A percentile compares a stretch with the other conserved stretches of the same genome.
phyloP scores from a whole-genome alignment of 2,797 vertebrate species.

The Ptychadena robeensis region DNA sequence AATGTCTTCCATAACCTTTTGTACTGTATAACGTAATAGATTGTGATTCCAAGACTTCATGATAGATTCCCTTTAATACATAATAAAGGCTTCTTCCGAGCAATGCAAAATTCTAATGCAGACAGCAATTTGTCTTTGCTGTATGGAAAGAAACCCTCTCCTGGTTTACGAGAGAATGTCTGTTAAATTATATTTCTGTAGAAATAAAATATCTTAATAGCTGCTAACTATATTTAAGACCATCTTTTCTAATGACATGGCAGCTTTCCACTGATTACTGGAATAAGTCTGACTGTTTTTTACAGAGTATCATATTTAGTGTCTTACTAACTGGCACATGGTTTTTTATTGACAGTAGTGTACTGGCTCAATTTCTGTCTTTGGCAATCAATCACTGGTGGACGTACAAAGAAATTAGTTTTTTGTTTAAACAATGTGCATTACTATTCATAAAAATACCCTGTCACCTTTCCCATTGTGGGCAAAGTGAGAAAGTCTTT shows the following conservation, averaged over 20 bases:
- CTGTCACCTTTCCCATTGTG: too few relatives aligned
- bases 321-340: slow-evolving; percentile 9
- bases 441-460: too few relatives aligned
- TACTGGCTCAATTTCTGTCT: slow-evolving; percentile 17
- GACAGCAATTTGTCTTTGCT: slow-evolving; percentile 29
- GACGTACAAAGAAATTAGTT: too few relatives aligned
- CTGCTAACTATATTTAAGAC: slow-evolving; percentile 35
- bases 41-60: neutral
- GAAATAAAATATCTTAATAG: slow-evolving; percentile 48
- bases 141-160: slow-evolving; percentile 18
- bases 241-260: slow-evolving; percentile 30
- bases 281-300: slow-evolving; percentile 46
- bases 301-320: slow-evolving; percentile 36
- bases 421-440: too few relatives aligned
- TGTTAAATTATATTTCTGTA: slow-evolving; percentile 29
- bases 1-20: neutral
- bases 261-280: slow-evolving; percentile 52
- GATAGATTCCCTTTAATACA: slow-evolving; percentile 13
- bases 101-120: slow-evolving; percentile 11
- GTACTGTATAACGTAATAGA: neutral
- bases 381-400: too few relatives aligned
- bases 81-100: slow-evolving; percentile 37
- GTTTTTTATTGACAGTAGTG: slow-evolving; percentile 24
- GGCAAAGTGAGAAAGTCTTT: too few relatives aligned
- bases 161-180: slow-evolving; percentile 21